Evolutionary conservation across 1,140 invertebrate genomes (phyloP).

Genomic region (Magallana ariakensis): DNA sequence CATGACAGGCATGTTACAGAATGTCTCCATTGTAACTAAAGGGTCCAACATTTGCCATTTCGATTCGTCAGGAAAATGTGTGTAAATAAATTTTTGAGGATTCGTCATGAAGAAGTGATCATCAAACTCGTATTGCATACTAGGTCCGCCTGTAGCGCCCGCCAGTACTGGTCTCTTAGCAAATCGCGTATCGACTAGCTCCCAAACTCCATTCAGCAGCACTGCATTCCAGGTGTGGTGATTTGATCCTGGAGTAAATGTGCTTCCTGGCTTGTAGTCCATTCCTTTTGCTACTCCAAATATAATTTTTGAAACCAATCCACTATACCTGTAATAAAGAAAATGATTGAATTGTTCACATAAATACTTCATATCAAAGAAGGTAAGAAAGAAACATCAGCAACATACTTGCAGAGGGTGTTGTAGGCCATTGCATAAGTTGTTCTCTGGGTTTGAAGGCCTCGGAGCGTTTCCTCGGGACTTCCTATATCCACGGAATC

Average conservation of each 20-base stretch:
- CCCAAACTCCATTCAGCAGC: constrained; percentile 77
- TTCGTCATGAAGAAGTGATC: constrained; percentile 80
- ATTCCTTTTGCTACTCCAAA: constrained; percentile 79
- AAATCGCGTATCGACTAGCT: constrained; percentile 78
- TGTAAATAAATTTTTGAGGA: constrained; percentile 81
- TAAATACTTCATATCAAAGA: neutral
- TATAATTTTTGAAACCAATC: constrained; percentile 77
- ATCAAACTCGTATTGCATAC: constrained; percentile 76
- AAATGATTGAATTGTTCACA: neutral
- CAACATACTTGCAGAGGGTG: constrained; percentile 52
- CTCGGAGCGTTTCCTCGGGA: constrained; percentile 50
- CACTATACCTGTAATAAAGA: constrained; percentile 69
- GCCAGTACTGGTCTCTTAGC: constrained; percentile 76
- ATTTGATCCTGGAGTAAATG: constrained; percentile 74
- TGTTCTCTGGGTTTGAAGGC: constrained; percentile 50
- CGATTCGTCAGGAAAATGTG: constrained; percentile 80
- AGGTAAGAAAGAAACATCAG: neutral
- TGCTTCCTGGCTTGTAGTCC: constrained; percentile 79
- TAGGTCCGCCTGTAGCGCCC: constrained; percentile 67
- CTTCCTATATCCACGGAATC: constrained; percentile 46
- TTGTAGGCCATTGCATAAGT: constrained; percentile 59
- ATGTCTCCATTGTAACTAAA: constrained; percentile 66
- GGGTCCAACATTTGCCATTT: constrained; percentile 69
- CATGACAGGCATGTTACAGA: constrained; percentile 78
- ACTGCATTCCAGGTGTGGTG: constrained; percentile 80